Percentiles rank a stretch among this genome's conserved stretches.
Conservation (phyloP, 2,113 vertebrate genomes). For the Bucco capensis region DNA sequence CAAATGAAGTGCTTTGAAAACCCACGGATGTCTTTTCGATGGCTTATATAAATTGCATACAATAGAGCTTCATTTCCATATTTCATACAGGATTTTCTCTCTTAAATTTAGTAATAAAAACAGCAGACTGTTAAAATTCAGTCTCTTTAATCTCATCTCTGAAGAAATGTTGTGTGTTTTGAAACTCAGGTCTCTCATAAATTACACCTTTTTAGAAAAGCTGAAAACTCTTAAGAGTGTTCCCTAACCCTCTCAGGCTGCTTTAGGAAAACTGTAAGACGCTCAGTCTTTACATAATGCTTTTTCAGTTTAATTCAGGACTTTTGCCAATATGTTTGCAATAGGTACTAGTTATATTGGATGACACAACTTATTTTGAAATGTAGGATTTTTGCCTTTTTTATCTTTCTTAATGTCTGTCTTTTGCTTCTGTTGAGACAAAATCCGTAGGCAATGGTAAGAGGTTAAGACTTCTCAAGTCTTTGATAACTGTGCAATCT, state of each 20-base stretch:
- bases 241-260: neutral
- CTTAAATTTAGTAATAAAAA: neutral
- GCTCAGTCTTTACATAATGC: neutral
- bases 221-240: neutral
- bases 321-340: neutral
- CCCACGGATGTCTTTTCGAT: neutral
- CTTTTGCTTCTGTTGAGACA: neutral
- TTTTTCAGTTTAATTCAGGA: neutral
- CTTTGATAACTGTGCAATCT: neutral
- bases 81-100: neutral
- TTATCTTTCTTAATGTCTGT: neutral
- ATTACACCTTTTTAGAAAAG: neutral
- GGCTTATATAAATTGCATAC: neutral
- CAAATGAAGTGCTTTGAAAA: neutral
- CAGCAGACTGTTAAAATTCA: neutral
- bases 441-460: neutral
- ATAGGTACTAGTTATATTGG: neutral
- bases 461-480: neutral
- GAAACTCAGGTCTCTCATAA: neutral
- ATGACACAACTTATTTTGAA: neutral
- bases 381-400: neutral
- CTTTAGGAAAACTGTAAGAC: neutral
- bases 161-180: neutral
- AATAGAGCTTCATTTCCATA: neutral
- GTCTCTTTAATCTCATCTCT: neutral